Evolutionary conservation across 2,888 invertebrate genomes (phyloP).

Genomic region (Dryococelus australis): DNA sequence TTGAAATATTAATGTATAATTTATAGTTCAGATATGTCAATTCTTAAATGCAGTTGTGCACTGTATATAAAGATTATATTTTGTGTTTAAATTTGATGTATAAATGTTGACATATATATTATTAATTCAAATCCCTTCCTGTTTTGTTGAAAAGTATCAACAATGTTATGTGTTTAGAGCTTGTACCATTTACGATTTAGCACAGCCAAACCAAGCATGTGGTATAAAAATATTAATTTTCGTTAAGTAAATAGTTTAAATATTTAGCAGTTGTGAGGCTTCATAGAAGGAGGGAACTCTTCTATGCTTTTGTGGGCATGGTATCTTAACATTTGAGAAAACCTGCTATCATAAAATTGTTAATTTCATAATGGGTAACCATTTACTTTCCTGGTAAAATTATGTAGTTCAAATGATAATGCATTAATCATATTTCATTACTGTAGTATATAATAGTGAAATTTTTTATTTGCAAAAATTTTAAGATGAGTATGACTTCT

Average conservation of each 20-base stretch:
- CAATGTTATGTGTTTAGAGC: background rate
- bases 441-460: background rate
- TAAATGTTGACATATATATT: background rate
- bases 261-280: background rate
- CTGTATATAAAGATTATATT: background rate
- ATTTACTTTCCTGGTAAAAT: background rate
- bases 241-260: background rate
- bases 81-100: background rate
- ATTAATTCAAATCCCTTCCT: background rate
- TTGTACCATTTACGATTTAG: background rate
- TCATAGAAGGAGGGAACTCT: too few relatives aligned
- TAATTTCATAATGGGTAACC: background rate
- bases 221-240: background rate
- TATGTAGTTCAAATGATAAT: background rate
- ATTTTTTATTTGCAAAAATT: background rate
- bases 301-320: too few relatives aligned
- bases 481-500: background rate
- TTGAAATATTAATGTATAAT: conserved; percentile 8
- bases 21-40: conserved; percentile 1
- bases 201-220: background rate
- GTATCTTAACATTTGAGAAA: background rate
- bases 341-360: background rate
- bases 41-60: background rate
- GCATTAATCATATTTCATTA: background rate
- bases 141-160: background rate